phyloP scores from a whole-genome alignment of 2,113 vertebrate species.

The Brachyistius frenatus region DNA sequence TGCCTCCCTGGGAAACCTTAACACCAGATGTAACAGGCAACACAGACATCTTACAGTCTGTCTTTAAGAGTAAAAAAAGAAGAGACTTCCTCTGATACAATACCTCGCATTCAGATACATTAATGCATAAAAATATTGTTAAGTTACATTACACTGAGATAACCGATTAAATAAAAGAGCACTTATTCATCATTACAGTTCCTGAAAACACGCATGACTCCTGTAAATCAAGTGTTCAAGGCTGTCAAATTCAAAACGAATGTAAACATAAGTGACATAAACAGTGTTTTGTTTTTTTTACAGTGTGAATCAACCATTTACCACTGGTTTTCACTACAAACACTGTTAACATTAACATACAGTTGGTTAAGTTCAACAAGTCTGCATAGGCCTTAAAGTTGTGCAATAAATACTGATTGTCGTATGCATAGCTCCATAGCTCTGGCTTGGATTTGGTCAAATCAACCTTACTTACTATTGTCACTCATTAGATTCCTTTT shows the following conservation, averaged over 20 bases:
- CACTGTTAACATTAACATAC: constrained; percentile 36
- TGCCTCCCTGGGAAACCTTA: constrained; percentile 12
- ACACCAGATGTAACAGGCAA: not conserved
- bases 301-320: constrained; percentile 28
- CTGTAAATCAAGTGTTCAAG: constrained; percentile 52
- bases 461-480: constrained; percentile 39
- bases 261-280: constrained; percentile 47
- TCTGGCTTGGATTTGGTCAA: constrained; percentile 66
- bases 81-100: not conserved
- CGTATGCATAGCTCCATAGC: constrained; percentile 58
- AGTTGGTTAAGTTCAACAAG: constrained; percentile 35
- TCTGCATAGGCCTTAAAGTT: constrained; percentile 61
- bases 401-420: constrained; percentile 81
- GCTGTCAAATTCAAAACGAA: not conserved
- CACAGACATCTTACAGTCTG: constrained; percentile 1
- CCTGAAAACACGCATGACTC: constrained; percentile 65
- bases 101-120: constrained; percentile 24
- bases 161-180: constrained; percentile 36
- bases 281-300: constrained; percentile 16
- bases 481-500: not conserved
- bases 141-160: constrained; percentile 53
- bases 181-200: constrained; percentile 50
- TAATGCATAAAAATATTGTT: constrained; percentile 45
- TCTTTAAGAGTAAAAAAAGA: not conserved
- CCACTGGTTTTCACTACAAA: constrained; percentile 15